Evolutionary conservation across 1,140 invertebrate species (phyloP), one percentile per base, ranked within the genome.

Genomic region (Danaus melanippus): DNA sequence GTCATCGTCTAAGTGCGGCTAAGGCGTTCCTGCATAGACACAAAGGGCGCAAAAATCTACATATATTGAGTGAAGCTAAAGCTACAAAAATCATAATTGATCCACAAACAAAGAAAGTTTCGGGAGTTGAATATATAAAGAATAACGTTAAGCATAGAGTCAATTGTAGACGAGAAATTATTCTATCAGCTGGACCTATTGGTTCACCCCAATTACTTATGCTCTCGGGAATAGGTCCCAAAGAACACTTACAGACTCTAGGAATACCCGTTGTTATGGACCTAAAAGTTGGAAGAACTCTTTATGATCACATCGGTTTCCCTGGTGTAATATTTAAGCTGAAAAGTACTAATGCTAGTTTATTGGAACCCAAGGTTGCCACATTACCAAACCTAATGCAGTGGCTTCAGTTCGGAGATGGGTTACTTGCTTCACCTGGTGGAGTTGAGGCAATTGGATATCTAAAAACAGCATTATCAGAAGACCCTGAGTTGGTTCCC

Each of bases 131-230:
- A 65, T 93, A 92, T 60, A 60, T 88, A 2, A 87, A 87, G 53
- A 79, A 88, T 62, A 79, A 79, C 51, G 73, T 71, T 2, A 66
- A 74, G n/a, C 76, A 83, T 41, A 86, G 71, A 1, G 88, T 88
- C 0, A 88, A 87, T 46, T 91, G 90, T 1, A 85, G 80, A 39
- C 91, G 91, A 61, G 93, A 94, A 79, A 87, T 93, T 0, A 91
- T 93, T 44, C 57, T 93, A 5, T 90, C 92, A 45, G 93, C 92
- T 1, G 95, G 94, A 0, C 88, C 93, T 2, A 90, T 96, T 53
- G 93, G 93, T 60, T 93, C 93, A 6, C 93, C 94, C 0, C 94
- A 96, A 76, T 64, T 96, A 8, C 83, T 96, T 9, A 94, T 95
- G 91, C 79, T 96, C 0, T 94, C 93, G 1, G 95, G 95, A 2